Conservation (phyloP, 2,113 vertebrate genomes). For the Saccopteryx bilineata region DNA sequence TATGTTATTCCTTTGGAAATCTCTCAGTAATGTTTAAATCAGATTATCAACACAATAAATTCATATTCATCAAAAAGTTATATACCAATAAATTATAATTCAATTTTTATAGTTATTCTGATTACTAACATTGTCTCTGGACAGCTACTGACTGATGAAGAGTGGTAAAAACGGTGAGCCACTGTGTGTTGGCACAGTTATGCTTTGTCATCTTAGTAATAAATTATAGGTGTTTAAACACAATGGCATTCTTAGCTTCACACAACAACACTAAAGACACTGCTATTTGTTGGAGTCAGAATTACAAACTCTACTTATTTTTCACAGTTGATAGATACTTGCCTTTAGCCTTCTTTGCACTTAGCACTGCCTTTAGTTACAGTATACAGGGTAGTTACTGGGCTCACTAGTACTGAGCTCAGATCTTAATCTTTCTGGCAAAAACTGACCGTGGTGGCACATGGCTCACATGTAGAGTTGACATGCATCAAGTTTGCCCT, state of each 20-base stretch:
- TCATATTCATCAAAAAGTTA: not conserved
- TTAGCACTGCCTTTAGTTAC: not conserved
- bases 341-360: not conserved
- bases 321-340: not conserved
- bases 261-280: not conserved
- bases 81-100: not conserved
- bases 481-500: rapidly evolving
- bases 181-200: not conserved
- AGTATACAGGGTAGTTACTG: not conserved
- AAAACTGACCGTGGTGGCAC: not conserved
- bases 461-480: not conserved
- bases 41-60: not conserved
- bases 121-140: not conserved
- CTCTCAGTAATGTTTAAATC: not conserved
- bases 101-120: slow-evolving; percentile 6
- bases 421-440: not conserved
- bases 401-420: not conserved
- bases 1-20: not conserved
- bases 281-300: not conserved
- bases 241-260: not conserved
- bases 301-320: not conserved
- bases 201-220: not conserved
- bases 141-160: slow-evolving; percentile 11
- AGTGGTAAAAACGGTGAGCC: not conserved
- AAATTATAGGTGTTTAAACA: not conserved